phyloP scores from a whole-genome alignment of 2,113 vertebrate genomes.

The Scophthalmus maximus region DNA sequence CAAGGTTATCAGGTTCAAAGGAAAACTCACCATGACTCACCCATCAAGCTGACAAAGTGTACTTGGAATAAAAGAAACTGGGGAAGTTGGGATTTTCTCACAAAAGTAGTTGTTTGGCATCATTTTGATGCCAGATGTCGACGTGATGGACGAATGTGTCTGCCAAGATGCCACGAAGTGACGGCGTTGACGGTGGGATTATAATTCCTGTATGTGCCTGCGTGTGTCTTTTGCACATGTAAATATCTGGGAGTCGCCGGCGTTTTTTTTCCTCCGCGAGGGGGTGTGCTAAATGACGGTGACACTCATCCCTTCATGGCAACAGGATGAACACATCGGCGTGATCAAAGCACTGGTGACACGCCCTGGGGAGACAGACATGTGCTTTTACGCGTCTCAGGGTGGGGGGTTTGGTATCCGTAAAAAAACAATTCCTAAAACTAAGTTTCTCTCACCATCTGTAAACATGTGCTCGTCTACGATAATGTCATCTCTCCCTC shows the following conservation, averaged over 20 bases:
- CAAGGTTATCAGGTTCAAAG: slow-evolving; percentile 28
- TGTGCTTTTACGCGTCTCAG: slow-evolving; percentile 39
- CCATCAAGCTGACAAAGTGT: slow-evolving; percentile 32
- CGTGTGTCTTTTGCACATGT: slow-evolving; percentile 3
- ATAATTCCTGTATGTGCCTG: neutral
- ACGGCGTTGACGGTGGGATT: slow-evolving; percentile 24
- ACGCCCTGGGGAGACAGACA: slow-evolving; percentile 66
- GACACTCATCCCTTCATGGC: slow-evolving; percentile 75
- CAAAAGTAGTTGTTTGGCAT: slow-evolving; percentile 28
- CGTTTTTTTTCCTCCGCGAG: slow-evolving; percentile 20
- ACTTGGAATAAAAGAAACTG: neutral
- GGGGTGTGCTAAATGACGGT: slow-evolving; percentile 73
- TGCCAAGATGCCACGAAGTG: slow-evolving; percentile 59
- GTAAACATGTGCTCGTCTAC: slow-evolving; percentile 56
- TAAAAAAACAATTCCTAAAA: slow-evolving; percentile 48
- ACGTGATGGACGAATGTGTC: slow-evolving; percentile 47
- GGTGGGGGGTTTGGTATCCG: slow-evolving; percentile 27
- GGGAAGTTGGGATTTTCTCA: slow-evolving; percentile 28
- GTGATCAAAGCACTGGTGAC: slow-evolving; percentile 69
- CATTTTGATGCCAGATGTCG: slow-evolving; percentile 42
- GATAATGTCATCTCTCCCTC: slow-evolving; percentile 54
- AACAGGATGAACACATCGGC: slow-evolving; percentile 61
- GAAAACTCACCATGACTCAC: slow-evolving; percentile 24
- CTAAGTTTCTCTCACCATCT: slow-evolving; percentile 45
- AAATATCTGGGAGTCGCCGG: slow-evolving; percentile 18